phyloP scores from a whole-genome alignment of 2,113 vertebrate genomes.

The Ammodytes marinus region DNA sequence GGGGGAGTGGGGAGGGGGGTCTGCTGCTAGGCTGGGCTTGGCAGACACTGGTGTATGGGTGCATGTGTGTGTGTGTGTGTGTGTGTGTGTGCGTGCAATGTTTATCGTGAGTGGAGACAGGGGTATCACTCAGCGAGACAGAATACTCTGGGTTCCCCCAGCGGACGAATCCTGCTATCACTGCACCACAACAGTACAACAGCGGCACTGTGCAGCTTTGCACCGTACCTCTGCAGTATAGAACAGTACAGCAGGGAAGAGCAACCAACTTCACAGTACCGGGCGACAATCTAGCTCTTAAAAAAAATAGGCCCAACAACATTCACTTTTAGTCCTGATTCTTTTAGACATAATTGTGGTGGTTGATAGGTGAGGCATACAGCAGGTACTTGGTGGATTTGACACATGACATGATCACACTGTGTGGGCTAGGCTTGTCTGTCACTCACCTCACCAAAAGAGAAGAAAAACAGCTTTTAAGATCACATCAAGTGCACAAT shows the following conservation, averaged over 20 bases:
- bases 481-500: conserved; percentile 37
- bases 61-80: conserved; percentile 32
- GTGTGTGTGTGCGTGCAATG: conserved; percentile 65
- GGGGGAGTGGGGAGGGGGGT: conserved; percentile 50
- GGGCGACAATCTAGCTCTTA: conserved; percentile 36
- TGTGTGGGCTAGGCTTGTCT: conserved; percentile 38
- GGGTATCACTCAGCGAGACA: conserved; percentile 88
- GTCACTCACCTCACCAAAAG: conserved; percentile 34
- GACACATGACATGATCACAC: conserved; percentile 42
- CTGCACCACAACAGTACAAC: conserved; percentile 69
- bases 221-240: conserved; percentile 64
- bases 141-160: conserved; percentile 84
- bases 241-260: conserved; percentile 47
- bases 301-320: conserved; percentile 67
- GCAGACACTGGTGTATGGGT: conserved; percentile 59
- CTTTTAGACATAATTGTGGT: conserved; percentile 40
- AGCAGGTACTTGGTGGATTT: conserved; percentile 23
- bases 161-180: conserved; percentile 78
- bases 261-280: conserved; percentile 62
- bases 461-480: conserved; percentile 32
- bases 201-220: conserved; percentile 65
- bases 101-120: conserved; percentile 87
- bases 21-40: conserved; percentile 78
- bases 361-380: conserved; percentile 24
- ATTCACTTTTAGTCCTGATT: conserved; percentile 63